Percentiles rank a stretch among this genome's conserved stretches.
phyloP scores from a whole-genome alignment of 2,888 invertebrate species.

The Dimorphilus gyrociliatus region DNA sequence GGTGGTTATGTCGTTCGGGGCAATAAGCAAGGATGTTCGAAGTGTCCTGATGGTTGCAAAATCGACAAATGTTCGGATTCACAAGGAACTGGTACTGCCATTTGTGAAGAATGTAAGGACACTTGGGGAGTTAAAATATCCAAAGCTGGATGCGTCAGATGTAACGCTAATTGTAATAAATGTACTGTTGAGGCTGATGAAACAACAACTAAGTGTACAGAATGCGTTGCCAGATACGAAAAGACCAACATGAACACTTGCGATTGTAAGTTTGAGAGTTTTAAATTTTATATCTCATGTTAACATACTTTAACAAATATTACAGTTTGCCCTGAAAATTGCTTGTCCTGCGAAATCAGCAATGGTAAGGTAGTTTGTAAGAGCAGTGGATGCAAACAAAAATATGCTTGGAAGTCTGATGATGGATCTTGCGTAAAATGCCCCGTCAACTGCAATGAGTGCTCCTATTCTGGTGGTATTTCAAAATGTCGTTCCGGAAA shows the following conservation, averaged over 20 bases:
- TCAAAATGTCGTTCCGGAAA: background rate
- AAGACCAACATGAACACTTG: conserved; percentile 5
- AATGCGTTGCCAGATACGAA: conserved; percentile 3
- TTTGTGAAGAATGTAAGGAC: too few relatives aligned
- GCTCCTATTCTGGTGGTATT: conserved; percentile 1
- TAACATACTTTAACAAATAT: background rate
- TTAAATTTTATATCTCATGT: too few relatives aligned
- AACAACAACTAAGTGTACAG: too few relatives aligned
- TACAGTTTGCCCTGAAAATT: conserved; percentile 3
- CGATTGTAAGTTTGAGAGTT: conserved; percentile 6
- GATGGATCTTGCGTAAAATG: conserved; percentile 2
- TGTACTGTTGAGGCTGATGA: too few relatives aligned
- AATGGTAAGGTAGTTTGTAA: background rate
- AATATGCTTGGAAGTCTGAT: conserved; percentile 1
- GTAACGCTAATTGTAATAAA: too few relatives aligned
- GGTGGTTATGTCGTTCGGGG: too few relatives aligned
- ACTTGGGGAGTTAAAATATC: too few relatives aligned
- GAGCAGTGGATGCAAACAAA: conserved; percentile 1
- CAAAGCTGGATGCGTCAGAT: too few relatives aligned
- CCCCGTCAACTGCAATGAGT: conserved; percentile 2
- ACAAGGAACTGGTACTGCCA: too few relatives aligned
- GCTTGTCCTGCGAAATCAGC: conserved; percentile 2
- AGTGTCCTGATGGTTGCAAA: too few relatives aligned
- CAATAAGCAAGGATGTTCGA: too few relatives aligned
- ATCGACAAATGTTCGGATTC: too few relatives aligned